Percentiles rank a stretch among this genome's conserved stretches.
Evolutionary conservation across 2,113 vertebrate genomes (phyloP).

Genomic region (Apteryx mantelli): DNA sequence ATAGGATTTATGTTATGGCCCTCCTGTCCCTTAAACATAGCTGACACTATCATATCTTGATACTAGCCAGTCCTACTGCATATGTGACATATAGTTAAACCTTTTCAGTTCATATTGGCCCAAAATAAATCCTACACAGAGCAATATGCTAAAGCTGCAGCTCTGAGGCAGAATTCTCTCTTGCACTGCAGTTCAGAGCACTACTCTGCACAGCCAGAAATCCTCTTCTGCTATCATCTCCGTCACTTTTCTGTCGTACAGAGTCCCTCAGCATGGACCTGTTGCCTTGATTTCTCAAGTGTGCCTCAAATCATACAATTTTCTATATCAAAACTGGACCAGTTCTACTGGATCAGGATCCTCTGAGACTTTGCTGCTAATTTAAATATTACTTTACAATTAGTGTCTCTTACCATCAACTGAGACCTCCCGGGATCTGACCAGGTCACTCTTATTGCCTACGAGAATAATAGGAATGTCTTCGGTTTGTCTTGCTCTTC

Average conservation of each 20-base stretch:
- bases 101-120: background rate
- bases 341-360: background rate
- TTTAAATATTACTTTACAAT: background rate
- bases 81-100: rapidly evolving
- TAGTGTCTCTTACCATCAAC: slow-evolving; percentile 87
- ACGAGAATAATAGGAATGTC: slow-evolving; percentile 99
- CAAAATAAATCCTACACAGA: background rate
- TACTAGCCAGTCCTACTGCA: background rate
- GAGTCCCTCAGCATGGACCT: background rate
- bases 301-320: background rate
- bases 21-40: background rate
- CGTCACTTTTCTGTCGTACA: background rate
- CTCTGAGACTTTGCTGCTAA: background rate
- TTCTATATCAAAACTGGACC: background rate
- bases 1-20: background rate
- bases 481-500: slow-evolving; percentile 92
- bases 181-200: background rate
- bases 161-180: background rate
- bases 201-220: background rate
- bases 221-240: background rate
- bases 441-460: slow-evolving; percentile 97
- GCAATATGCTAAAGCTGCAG: background rate
- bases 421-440: slow-evolving; percentile 95
- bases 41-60: rapidly evolving
- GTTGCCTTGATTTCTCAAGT: background rate